Base-by-base conservation (phyloP, 2,888 invertebrate species). In the Sabatieria punctata region DNA sequence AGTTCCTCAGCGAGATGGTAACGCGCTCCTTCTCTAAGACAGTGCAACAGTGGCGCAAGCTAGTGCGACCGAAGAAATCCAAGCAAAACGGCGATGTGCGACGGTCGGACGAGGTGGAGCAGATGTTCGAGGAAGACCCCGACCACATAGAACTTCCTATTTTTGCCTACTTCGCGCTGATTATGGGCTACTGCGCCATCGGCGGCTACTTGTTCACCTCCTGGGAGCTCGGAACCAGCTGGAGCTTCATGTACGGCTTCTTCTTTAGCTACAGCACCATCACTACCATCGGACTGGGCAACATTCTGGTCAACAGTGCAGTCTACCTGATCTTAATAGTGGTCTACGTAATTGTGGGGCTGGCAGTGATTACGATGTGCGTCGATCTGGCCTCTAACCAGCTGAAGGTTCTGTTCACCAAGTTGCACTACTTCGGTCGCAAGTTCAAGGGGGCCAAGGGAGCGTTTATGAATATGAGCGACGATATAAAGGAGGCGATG, bases 261-360 rank as follows among this genome's bases (percentile, higher is more conserved):
- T 63, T 63, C 52, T 64, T 64, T 50, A 58, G 58, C 11, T 64
- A 63, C 56, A 64, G 64, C 53, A 64, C 64, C 18, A 64, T 64
- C 48, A 64, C 64, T 8, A 63, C 63, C n/a, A 64, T 64, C 38
- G 60, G 61, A 39, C 50, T 64, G 24, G 64, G 64, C 44, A 64
- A 64, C 45, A 60, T 64, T 41, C 52, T 59, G 36, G 60, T 64
- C 43, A 50, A 18, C n/a, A 43, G 49, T 26, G 13, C 35, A 1
- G 15, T 49, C 33, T 51, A 51, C 40, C 36, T 51, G 35, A 2
- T 46, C 4, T 24, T 63, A 15, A 57, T 58, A 11, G 63, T 64
- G 3, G 51, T 57, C 41, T 64, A 64, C 52, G 63, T 65, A 4
- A 61, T 64, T 27, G 62, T 64, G 45, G 64, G 64, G 25, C 51